Conservation (phyloP, 2,113 vertebrate species). For the Rhagologus leucostigma region DNA sequence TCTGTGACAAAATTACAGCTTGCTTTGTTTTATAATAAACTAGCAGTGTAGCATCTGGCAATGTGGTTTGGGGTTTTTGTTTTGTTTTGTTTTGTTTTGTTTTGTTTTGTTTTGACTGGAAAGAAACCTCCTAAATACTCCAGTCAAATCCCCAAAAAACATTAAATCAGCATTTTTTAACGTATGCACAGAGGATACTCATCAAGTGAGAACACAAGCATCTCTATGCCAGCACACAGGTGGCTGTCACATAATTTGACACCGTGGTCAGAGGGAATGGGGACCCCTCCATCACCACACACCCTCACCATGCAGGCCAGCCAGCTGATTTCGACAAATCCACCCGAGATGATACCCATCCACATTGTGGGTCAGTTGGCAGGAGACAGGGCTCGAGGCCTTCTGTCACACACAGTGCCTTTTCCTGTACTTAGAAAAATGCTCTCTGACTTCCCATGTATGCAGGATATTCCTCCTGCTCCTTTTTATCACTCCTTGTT, state of each 20-base stretch:
- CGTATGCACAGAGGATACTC: neutral
- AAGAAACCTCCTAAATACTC: conserved; percentile 14
- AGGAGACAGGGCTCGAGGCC: neutral
- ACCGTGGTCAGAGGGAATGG: fast-evolving
- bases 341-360: fast-evolving
- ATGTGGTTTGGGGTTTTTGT: neutral
- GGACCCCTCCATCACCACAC: neutral
- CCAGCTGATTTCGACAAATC: neutral
- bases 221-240: neutral
- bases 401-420: neutral
- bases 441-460: neutral
- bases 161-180: conserved; percentile 17
- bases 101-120: conserved; percentile 51
- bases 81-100: conserved; percentile 48
- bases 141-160: neutral
- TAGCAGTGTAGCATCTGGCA: conserved; percentile 18
- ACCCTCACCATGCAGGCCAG: fast-evolving
- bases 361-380: neutral
- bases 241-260: neutral
- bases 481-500: conserved; percentile 31
- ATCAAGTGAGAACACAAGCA: neutral
- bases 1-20: conserved; percentile 39
- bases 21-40: neutral
- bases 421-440: neutral
- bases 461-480: neutral